phyloP scores from a whole-genome alignment of 1,140 invertebrate species.

The Scylla paramamosain region DNA sequence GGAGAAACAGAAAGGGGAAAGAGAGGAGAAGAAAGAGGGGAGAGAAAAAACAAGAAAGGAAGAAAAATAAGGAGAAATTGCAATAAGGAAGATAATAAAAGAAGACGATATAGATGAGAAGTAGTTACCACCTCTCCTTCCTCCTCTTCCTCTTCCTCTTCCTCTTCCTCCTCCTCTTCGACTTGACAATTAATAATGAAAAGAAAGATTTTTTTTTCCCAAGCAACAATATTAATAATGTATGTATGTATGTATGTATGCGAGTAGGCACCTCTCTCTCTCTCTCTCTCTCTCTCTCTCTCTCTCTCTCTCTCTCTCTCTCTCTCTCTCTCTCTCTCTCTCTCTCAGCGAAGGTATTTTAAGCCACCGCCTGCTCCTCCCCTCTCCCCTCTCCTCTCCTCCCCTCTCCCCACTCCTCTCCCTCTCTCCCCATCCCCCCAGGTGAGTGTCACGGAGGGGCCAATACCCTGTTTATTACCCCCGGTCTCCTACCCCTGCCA shows the following conservation, averaged over 20 bases:
- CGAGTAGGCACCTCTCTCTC: too few relatives aligned
- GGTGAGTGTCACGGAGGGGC: neutral
- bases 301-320: too few relatives aligned
- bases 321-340: too few relatives aligned
- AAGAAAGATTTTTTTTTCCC: neutral
- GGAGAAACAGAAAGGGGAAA: neutral
- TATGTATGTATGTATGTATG: too few relatives aligned
- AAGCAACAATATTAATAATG: neutral
- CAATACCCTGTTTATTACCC: conserved; percentile 6
- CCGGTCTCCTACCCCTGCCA: neutral
- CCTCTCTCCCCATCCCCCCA: neutral
- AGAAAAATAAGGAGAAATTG: neutral
- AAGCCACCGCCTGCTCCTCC: neutral
- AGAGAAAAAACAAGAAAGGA: neutral
- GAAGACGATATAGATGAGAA: too few relatives aligned
- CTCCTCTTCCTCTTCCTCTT: neutral
- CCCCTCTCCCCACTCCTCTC: neutral
- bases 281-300: too few relatives aligned
- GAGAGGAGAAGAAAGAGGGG: neutral
- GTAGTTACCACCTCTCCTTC: neutral
- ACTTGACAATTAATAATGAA: neutral
- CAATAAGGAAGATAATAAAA: too few relatives aligned
- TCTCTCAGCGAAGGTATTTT: too few relatives aligned
- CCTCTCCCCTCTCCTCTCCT: neutral
- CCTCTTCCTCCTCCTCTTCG: neutral